Percentiles rank a stretch among this genome's conserved stretches.
Evolutionary conservation across 2,797 vertebrate genomes (phyloP).

Genomic region (Coilia nasus): DNA sequence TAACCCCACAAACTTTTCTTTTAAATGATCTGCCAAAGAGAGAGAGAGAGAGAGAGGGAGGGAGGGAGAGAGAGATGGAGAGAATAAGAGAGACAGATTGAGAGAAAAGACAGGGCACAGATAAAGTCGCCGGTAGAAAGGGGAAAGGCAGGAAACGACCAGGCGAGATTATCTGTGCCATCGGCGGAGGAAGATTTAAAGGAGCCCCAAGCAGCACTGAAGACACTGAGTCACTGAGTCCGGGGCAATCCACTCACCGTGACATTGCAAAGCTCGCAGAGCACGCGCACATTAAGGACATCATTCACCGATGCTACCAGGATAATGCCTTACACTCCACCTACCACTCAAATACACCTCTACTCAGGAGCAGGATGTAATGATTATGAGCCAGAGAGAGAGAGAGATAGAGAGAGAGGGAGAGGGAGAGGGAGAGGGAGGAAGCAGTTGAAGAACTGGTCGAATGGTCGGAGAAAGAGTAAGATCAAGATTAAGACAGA

Average conservation of each 20-base stretch:
- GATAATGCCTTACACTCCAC: neutral
- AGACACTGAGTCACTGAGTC: conserved; percentile 44
- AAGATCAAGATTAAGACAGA: no score
- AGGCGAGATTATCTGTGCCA: conserved; percentile 62
- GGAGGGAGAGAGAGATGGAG: neutral
- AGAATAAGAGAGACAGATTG: conserved; percentile 26
- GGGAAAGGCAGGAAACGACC: conserved; percentile 52
- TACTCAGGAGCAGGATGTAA: conserved; percentile 41
- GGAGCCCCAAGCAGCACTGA: conserved; percentile 50
- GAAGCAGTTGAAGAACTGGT: no score
- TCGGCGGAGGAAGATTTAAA: conserved; percentile 59
- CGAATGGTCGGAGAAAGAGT: no score
- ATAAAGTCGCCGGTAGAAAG: conserved; percentile 50
- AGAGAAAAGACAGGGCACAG: conserved; percentile 19
- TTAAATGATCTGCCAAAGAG: conserved; percentile 6
- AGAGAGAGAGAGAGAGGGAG: neutral
- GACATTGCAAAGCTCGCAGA: conserved; percentile 59
- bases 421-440: neutral
- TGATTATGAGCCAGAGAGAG: conserved; percentile 13
- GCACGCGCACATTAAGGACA: conserved; percentile 57
- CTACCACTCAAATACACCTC: conserved; percentile 41
- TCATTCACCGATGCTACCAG: conserved; percentile 50
- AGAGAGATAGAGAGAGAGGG: conserved; percentile 8
- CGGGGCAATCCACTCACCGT: conserved; percentile 55
- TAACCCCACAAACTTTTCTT: conserved; percentile 6